These are phyloP conservation scores for Actinemys pallida DNA, from an alignment of 2,113 vertebrate genomes.

Conservation along the genomic window DNA sequence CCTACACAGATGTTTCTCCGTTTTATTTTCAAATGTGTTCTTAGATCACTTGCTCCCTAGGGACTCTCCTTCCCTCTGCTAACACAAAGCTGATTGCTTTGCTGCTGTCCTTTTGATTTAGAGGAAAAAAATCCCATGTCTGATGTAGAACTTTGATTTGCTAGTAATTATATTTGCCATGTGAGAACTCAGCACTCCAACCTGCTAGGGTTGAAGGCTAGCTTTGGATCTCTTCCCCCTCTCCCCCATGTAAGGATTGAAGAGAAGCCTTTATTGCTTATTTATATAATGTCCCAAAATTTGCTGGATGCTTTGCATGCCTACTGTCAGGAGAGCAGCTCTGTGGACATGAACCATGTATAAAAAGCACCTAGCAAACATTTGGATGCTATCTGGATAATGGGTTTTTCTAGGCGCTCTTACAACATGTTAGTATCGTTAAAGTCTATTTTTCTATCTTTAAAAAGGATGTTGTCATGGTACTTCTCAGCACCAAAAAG, in stretches of 20 bases:
- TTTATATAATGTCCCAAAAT: neutral
- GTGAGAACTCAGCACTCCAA: neutral
- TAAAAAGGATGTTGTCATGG: neutral
- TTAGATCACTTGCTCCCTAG: slow-evolving; percentile 39
- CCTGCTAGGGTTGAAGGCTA: slow-evolving; percentile 48
- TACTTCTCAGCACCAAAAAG: neutral
- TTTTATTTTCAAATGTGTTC: slow-evolving; percentile 49
- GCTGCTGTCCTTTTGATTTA: slow-evolving; percentile 59
- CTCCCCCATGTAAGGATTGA: neutral
- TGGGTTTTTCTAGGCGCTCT: neutral
- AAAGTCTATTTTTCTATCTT: slow-evolving; percentile 3
- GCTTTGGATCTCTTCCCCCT: slow-evolving; percentile 4
- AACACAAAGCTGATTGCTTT: neutral
- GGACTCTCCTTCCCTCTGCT: neutral
- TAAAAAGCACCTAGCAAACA: neutral
- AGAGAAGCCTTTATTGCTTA: slow-evolving; percentile 20
- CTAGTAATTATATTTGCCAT: slow-evolving; percentile 53
- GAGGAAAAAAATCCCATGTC: slow-evolving; percentile 31
- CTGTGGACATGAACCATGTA: neutral
- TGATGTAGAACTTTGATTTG: slow-evolving; percentile 66
- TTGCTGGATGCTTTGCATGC: neutral
- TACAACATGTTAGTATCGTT: neutral
- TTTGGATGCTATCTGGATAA: slow-evolving; percentile 12
- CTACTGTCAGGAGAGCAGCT: neutral
- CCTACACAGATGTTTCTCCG: neutral